Percentiles rank a stretch among this genome's conserved stretches.
phyloP scores from a whole-genome alignment of 1,140 invertebrate species.

The Drosophila elegans region DNA sequence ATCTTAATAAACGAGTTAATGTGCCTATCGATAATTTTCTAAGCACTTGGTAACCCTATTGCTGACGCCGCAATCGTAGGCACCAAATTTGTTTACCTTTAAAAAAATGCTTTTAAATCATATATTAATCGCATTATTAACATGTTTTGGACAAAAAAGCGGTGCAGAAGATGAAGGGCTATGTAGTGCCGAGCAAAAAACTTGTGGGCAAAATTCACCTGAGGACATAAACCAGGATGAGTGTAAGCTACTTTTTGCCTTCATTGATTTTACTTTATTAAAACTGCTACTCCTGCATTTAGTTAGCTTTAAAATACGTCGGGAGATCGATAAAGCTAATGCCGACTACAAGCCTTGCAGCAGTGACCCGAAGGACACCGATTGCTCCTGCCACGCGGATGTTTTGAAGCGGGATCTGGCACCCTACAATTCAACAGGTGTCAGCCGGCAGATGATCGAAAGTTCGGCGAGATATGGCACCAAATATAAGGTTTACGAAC shows the following conservation, averaged over 20 bases:
- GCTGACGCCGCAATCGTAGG: background rate
- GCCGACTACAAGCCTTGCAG: slow-evolving; percentile 49
- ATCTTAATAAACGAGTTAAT: background rate
- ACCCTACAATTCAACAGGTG: slow-evolving; percentile 88
- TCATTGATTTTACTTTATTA: background rate
- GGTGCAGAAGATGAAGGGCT: slow-evolving; percentile 12
- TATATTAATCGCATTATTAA: slow-evolving; percentile 37
- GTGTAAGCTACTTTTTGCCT: slow-evolving; percentile 37
- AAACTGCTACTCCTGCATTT: background rate
- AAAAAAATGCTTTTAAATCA: slow-evolving; percentile 43
- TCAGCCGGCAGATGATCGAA: slow-evolving; percentile 88
- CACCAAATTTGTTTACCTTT: slow-evolving; percentile 32
- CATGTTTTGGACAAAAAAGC: slow-evolving; percentile 13
- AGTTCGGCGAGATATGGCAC: slow-evolving; percentile 87
- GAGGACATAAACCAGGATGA: slow-evolving; percentile 1
- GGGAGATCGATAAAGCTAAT: slow-evolving; percentile 72
- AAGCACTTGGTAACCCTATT: slow-evolving; percentile 3
- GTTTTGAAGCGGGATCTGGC: slow-evolving; percentile 90
- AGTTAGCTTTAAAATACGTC: slow-evolving; percentile 44
- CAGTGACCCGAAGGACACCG: slow-evolving; percentile 60
- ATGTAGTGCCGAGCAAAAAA: slow-evolving; percentile 4
- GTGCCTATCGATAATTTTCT: background rate
- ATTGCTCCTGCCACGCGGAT: slow-evolving; percentile 88
- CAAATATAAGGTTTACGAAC: slow-evolving; percentile 91
- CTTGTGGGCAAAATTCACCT: background rate